These are phyloP conservation scores for Thaumatotibia leucotreta DNA, from an alignment of 1,140 invertebrate species.

Conservation along the genomic window DNA sequence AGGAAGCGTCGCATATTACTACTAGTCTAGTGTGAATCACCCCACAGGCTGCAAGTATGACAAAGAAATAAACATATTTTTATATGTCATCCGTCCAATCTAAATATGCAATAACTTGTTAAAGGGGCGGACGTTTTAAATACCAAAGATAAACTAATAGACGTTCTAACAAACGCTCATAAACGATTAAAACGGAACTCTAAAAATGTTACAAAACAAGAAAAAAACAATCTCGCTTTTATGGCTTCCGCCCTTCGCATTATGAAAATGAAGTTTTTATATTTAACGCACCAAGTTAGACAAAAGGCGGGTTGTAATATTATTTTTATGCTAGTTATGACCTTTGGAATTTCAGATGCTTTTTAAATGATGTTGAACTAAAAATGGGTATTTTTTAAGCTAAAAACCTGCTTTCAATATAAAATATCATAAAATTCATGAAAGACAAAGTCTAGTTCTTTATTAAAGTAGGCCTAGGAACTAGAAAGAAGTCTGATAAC, in stretches of 20 bases:
- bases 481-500: no score
- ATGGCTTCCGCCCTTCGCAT: slow-evolving; percentile 58
- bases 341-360: background rate
- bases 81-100: no score
- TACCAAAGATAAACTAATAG: background rate
- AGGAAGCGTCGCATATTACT: no score
- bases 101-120: no score
- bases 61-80: no score
- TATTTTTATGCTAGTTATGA: background rate
- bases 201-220: slow-evolving; percentile 31
- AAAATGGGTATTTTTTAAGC: background rate
- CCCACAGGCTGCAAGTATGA: no score
- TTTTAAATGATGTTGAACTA: background rate
- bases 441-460: no score
- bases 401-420: no score
- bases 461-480: no score
- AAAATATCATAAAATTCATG: no score
- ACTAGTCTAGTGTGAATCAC: no score
- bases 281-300: slow-evolving; percentile 18
- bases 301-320: background rate
- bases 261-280: slow-evolving; percentile 68
- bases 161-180: background rate
- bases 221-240: slow-evolving; percentile 57
- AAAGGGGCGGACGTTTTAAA: background rate
- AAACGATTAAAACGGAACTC: slow-evolving; percentile 4